These are phyloP conservation scores for Criorhina ranunculi DNA, from an alignment of 2,888 invertebrate genomes.

Conservation along the genomic window DNA sequence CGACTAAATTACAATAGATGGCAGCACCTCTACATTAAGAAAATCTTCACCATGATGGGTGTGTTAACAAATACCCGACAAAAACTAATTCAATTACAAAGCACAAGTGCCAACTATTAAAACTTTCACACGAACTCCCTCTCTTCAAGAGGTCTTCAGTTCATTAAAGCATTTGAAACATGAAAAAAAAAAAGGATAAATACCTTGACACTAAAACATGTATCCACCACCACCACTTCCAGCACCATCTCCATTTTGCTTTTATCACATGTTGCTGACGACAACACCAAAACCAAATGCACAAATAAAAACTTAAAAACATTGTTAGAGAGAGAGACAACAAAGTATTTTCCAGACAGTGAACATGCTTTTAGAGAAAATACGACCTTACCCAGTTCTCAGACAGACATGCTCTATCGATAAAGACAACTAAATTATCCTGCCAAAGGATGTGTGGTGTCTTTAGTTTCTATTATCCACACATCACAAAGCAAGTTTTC, in stretches of 20 bases:
- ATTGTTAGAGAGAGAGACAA: slow-evolving; percentile 39
- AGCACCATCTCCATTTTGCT: slow-evolving; percentile 8
- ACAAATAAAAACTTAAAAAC: slow-evolving; percentile 41
- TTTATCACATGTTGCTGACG: slow-evolving; percentile 69
- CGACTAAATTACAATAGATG: no score
- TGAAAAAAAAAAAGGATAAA: slow-evolving; percentile 6
- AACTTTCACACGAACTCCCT: not conserved
- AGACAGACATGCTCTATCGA: slow-evolving; percentile 60
- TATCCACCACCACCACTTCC: slow-evolving; percentile 7
- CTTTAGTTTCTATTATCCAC: slow-evolving; percentile 53
- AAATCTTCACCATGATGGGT: no score
- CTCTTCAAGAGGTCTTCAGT: not conserved
- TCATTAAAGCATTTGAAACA: slow-evolving; percentile 5
- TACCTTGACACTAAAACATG: slow-evolving; percentile 32
- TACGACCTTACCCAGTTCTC: slow-evolving; percentile 50
- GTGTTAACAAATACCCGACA: no score
- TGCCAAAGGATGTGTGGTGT: slow-evolving; percentile 48
- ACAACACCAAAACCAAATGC: slow-evolving; percentile 51
- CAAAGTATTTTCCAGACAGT: slow-evolving; percentile 65
- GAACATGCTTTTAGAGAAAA: slow-evolving; percentile 54
- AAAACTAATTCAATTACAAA: no score
- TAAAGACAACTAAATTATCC: slow-evolving; percentile 75
- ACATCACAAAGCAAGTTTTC: slow-evolving; percentile 43
- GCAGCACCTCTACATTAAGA: no score
- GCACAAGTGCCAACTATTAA: not conserved